These are phyloP conservation scores for Sceliomorpha sp. DNA, from an alignment of 2,888 invertebrate genomes.

Conservation along the genomic window DNA sequence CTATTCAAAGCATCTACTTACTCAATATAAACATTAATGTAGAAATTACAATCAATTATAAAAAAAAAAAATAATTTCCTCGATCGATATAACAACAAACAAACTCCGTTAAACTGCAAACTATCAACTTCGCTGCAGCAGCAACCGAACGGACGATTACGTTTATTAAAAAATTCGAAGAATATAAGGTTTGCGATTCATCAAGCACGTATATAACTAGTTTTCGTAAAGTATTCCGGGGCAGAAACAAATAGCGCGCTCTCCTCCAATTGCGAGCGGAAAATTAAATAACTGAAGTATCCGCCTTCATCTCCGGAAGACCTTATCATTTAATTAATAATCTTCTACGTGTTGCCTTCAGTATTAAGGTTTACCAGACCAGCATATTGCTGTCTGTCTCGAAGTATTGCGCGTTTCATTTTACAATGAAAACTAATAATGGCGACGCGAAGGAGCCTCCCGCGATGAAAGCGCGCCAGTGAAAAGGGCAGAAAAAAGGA, in stretches of 20 bases:
- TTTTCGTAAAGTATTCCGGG: slow-evolving; percentile 19
- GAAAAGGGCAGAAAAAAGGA: slow-evolving; percentile 25
- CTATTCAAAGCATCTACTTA: too few species aligned
- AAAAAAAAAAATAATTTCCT: too few species aligned
- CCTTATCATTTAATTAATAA: slow-evolving; percentile 38
- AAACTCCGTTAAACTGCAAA: too few species aligned
- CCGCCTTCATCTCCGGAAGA: slow-evolving; percentile 7
- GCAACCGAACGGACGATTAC: too few species aligned
- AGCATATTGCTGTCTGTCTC: slow-evolving; percentile 23
- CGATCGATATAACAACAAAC: too few species aligned
- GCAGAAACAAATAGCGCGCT: slow-evolving; percentile 1
- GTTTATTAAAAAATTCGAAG: too few species aligned
- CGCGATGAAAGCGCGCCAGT: slow-evolving; percentile 31
- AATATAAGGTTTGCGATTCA: slow-evolving; percentile 10
- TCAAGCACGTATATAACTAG: slow-evolving; percentile 13
- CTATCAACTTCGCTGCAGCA: too few species aligned
- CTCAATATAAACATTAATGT: too few species aligned
- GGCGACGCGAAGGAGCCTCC: slow-evolving; percentile 17
- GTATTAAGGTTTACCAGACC: slow-evolving; percentile 5
- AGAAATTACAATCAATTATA: too few species aligned
- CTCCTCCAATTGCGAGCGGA: slow-evolving; percentile 1
- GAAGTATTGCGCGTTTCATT: slow-evolving; percentile 34
- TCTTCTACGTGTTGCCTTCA: slow-evolving; percentile 16
- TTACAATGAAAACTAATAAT: slow-evolving; percentile 56
- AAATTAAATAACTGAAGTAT: slow-evolving; percentile 26